Evolutionary conservation across 2,888 invertebrate genomes (phyloP).

Genomic region (Oegoconia quadripuncta): DNA sequence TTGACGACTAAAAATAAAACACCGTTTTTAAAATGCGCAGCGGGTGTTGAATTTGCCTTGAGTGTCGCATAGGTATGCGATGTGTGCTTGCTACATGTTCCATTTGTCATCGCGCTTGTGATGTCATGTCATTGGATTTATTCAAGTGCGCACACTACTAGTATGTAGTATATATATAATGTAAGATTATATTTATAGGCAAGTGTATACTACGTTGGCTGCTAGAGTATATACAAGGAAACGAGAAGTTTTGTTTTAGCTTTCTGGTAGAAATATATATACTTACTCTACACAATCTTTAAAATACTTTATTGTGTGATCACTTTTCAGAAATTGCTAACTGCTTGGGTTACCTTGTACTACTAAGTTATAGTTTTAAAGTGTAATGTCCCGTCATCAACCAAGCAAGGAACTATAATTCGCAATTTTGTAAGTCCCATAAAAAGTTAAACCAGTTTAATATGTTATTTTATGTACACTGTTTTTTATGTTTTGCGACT

Average conservation of each 20-base stretch:
- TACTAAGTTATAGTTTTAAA: too few species aligned
- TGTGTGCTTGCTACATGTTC: conserved; percentile 36
- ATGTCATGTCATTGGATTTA: conserved; percentile 38
- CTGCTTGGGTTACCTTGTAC: too few species aligned
- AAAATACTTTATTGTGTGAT: too few species aligned
- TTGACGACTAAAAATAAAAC: not conserved
- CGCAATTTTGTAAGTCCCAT: not conserved
- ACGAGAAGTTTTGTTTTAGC: too few species aligned
- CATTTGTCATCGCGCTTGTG: conserved; percentile 36
- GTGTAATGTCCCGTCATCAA: too few species aligned
- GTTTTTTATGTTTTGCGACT: conserved; percentile 5
- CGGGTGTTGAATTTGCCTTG: conserved; percentile 39
- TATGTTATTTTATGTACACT: not conserved
- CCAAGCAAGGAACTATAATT: too few species aligned
- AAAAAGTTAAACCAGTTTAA: not conserved
- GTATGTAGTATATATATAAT: not conserved
- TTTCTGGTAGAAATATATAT: too few species aligned
- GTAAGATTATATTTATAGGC: too few species aligned
- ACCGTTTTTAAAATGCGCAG: conserved; percentile 21
- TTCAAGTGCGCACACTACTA: not conserved
- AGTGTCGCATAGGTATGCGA: conserved; percentile 48
- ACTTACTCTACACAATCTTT: too few species aligned
- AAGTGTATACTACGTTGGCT: too few species aligned
- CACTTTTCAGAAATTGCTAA: too few species aligned
- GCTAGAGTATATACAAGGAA: too few species aligned